A percentile compares a stretch with the other conserved stretches of the same genome.
These are phyloP conservation scores for Ephialtes manifestator DNA, from an alignment of 2,888 invertebrate genomes.

Conservation along the genomic window DNA sequence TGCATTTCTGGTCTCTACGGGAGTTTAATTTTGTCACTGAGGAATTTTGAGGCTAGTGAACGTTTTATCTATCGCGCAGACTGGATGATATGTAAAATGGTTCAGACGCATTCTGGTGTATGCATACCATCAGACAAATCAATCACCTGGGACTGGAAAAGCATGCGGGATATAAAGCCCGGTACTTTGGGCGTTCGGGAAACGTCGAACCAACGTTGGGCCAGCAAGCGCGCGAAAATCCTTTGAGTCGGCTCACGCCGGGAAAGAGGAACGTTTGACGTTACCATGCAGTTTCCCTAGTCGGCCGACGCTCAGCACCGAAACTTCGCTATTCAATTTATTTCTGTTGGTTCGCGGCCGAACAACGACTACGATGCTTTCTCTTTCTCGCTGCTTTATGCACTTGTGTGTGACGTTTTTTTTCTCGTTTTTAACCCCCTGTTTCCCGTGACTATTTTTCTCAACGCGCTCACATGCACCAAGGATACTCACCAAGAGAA, in stretches of 20 bases:
- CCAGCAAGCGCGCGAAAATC: conserved; percentile 43
- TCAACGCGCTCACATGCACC: not conserved
- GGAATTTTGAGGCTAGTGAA: conserved; percentile 45
- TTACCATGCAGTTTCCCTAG: not conserved
- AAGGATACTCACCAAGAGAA: not conserved
- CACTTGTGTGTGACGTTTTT: conserved; percentile 8
- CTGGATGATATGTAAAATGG: conserved; percentile 33
- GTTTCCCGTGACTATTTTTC: conserved; percentile 22
- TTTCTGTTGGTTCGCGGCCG: conserved; percentile 31
- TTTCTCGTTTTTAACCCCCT: conserved; percentile 12
- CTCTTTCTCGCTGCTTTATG: not conserved
- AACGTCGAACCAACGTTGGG: not conserved
- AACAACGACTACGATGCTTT: not conserved
- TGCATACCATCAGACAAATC: conserved; percentile 51
- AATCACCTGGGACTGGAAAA: conserved; percentile 43
- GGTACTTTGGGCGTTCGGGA: conserved; percentile 5
- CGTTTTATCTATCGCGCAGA: conserved; percentile 35
- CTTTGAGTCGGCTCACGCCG: conserved; percentile 50
- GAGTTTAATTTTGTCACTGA: conserved; percentile 54
- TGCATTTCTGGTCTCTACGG: not conserved
- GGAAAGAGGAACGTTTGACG: conserved; percentile 42
- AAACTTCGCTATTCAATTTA: conserved; percentile 58
- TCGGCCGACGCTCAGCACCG: conserved; percentile 11
- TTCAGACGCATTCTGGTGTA: conserved; percentile 22
- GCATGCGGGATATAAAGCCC: conserved; percentile 24